A percentile compares a stretch with the other conserved stretches of the same genome.
phyloP scores from a whole-genome alignment of 2,888 invertebrate species.

The Brenthis hecate region DNA sequence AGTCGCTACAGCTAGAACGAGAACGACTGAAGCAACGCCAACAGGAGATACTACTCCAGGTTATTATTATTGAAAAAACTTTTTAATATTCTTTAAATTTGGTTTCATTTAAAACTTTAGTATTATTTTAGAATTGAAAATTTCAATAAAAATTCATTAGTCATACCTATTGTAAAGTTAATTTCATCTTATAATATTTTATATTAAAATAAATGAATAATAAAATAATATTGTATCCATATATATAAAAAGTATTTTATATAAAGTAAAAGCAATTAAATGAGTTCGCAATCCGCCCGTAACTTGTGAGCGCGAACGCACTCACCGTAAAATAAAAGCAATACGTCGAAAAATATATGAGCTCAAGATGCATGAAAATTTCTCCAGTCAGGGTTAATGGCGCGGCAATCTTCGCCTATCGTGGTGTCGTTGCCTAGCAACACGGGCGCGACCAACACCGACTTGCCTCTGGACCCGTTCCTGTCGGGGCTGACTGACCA shows the following conservation, averaged over 20 bases:
- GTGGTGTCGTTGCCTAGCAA: constrained; percentile 68
- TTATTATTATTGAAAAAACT: constrained; percentile 53
- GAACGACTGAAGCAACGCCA: constrained; percentile 94
- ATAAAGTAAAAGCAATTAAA: constrained; percentile 12
- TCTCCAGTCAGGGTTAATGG: constrained; percentile 87
- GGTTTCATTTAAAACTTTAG: no score
- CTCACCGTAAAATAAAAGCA: constrained; percentile 36
- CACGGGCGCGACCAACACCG: constrained; percentile 78
- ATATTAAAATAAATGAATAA: background rate
- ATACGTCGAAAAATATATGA: constrained; percentile 32
- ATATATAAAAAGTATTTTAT: constrained; percentile 1
- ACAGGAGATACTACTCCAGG: constrained; percentile 94
- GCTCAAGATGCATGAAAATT: constrained; percentile 40
- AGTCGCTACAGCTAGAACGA: constrained; percentile 93
- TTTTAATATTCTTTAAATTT: no score
- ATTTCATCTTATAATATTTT: background rate
- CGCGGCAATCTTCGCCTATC: constrained; percentile 81
- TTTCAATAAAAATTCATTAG: background rate
- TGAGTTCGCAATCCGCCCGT: constrained; percentile 16
- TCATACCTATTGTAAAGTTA: background rate
- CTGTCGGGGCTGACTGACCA: constrained; percentile 92
- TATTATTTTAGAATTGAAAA: background rate
- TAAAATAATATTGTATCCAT: no score
- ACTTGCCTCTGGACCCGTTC: constrained; percentile 89
- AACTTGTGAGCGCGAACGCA: constrained; percentile 24